Percentiles rank a stretch among this genome's conserved stretches.
These are phyloP conservation scores for Taurulus bubalis DNA, from an alignment of 2,113 vertebrate genomes.

Conservation along the genomic window DNA sequence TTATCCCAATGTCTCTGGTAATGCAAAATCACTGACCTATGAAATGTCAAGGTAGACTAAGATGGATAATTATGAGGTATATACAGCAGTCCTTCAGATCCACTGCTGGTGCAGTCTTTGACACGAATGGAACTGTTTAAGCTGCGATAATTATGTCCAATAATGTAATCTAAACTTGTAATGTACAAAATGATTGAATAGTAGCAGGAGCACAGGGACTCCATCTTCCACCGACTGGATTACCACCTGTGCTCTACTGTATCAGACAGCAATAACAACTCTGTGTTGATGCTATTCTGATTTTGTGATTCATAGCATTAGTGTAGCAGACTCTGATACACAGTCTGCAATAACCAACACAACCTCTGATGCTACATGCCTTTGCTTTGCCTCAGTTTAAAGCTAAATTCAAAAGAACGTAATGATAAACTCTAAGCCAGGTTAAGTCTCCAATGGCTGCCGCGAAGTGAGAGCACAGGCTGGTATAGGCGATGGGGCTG, in stretches of 20 bases:
- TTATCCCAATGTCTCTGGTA: constrained; percentile 67
- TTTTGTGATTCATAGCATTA: constrained; percentile 17
- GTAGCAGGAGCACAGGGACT: constrained; percentile 3
- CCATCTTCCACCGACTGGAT: constrained; percentile 12
- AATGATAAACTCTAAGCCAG: constrained; percentile 25
- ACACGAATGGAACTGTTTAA: neutral
- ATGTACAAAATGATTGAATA: constrained; percentile 24
- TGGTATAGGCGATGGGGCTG: constrained; percentile 43
- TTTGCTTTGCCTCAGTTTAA: constrained; percentile 16
- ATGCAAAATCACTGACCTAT: constrained; percentile 69
- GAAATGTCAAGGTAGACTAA: constrained; percentile 67
- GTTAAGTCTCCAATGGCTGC: constrained; percentile 35
- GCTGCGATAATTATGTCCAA: constrained; percentile 20
- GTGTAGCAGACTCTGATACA: constrained; percentile 28
- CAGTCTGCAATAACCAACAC: constrained; percentile 2
- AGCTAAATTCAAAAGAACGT: constrained; percentile 17
- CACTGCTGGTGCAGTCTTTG: constrained; percentile 22
- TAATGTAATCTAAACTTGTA: constrained; percentile 28
- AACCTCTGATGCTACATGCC: neutral
- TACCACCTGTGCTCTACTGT: constrained; percentile 6
- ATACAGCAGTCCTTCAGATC: constrained; percentile 21
- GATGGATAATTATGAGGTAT: constrained; percentile 64
- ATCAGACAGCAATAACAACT: constrained; percentile 20
- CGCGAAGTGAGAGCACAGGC: constrained; percentile 42
- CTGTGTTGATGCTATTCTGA: constrained; percentile 19